A percentile compares a stretch with the other conserved stretches of the same genome.
Conservation (phyloP, 1,140 invertebrate genomes). For the Bombus affinis region DNA sequence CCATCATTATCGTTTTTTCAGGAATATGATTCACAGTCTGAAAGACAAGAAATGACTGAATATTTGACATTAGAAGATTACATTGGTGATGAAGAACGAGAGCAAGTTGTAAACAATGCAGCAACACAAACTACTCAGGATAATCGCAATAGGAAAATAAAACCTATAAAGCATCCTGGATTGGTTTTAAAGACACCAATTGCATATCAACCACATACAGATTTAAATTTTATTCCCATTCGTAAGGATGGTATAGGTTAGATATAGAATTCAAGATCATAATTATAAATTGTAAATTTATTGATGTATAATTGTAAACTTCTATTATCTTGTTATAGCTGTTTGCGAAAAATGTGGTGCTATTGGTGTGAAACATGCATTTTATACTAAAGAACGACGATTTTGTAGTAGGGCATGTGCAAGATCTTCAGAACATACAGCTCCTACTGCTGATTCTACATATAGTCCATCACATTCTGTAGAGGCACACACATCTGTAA, state of each 20-base stretch:
- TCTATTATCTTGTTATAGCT: constrained; percentile 83
- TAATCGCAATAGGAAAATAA: constrained; percentile 86
- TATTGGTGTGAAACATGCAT: constrained; percentile 94
- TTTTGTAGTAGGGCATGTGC: constrained; percentile 91
- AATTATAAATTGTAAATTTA: constrained; percentile 11
- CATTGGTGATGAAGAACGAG: constrained; percentile 79
- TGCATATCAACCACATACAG: constrained; percentile 90
- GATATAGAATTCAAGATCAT: constrained; percentile 53
- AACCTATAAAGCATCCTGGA: constrained; percentile 89
- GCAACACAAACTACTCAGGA: constrained; percentile 84
- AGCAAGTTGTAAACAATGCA: constrained; percentile 82
- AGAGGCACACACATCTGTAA: constrained; percentile 64
- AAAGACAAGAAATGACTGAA: constrained; percentile 77
- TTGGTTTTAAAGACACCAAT: constrained; percentile 90
- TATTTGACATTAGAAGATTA: constrained; percentile 81
- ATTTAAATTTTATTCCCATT: constrained; percentile 90
- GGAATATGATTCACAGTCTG: constrained; percentile 76
- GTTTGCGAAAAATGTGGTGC: constrained; percentile 95
- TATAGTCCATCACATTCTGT: constrained; percentile 77
- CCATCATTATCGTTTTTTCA: constrained; percentile 45
- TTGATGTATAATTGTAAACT: neutral
- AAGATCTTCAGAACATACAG: constrained; percentile 80
- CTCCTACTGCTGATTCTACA: constrained; percentile 78
- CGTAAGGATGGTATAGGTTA: constrained; percentile 92
- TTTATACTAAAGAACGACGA: constrained; percentile 92